A percentile compares a stretch with the other conserved stretches of the same genome.
Evolutionary conservation across 1,140 invertebrate species (phyloP).

Genomic region (Heliconius melpomene): DNA sequence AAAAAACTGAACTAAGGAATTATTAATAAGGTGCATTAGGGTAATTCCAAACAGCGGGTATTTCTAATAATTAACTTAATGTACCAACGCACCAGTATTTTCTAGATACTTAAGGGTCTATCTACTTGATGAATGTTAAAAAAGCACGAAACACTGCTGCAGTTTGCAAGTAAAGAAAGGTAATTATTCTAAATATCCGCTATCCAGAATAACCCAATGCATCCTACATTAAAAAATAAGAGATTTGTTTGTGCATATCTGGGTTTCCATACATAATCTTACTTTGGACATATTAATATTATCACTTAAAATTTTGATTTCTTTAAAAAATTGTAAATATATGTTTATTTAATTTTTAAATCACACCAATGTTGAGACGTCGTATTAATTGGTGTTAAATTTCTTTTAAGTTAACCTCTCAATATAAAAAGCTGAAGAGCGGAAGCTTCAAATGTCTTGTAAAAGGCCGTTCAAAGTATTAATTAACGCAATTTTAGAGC

Average conservation of each 20-base stretch:
- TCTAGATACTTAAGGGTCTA: too few relatives aligned
- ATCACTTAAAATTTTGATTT: neutral
- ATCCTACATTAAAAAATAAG: neutral
- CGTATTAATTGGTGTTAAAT: neutral
- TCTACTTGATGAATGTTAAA: too few relatives aligned
- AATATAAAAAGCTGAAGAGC: neutral
- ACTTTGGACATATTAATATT: neutral
- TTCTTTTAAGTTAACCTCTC: neutral
- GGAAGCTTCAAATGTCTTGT: neutral
- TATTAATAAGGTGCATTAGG: neutral
- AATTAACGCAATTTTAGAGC: too few relatives aligned
- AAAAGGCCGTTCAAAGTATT: neutral
- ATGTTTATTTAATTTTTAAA: neutral
- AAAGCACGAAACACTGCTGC: too few relatives aligned
- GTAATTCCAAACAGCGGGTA: too few relatives aligned
- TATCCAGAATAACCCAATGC: too few relatives aligned
- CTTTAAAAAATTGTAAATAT: conserved; percentile 7
- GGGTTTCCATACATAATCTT: neutral
- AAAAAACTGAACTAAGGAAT: neutral
- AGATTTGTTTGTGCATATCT: conserved; percentile 5
- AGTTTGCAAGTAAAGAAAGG: too few relatives aligned
- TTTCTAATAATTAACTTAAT: too few relatives aligned
- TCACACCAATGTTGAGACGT: neutral
- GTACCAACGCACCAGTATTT: too few relatives aligned
- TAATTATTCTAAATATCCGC: too few relatives aligned